Base-by-base conservation (phyloP, 2,797 vertebrate species). In the Anabas testudineus region DNA sequence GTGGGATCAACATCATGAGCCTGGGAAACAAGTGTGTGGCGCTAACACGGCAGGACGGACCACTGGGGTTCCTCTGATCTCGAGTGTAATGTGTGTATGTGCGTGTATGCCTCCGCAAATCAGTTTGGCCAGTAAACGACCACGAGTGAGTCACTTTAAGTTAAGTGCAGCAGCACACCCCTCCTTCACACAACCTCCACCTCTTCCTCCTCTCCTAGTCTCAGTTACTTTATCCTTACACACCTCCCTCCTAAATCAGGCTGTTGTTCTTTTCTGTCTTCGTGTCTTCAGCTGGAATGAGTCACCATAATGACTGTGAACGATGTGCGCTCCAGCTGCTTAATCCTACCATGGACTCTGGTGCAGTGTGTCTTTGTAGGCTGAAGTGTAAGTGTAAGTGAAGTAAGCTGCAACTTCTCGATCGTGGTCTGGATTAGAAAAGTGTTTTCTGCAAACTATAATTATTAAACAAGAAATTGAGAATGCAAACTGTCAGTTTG, bases 161-260 rank as follows among this genome's bases (percentile, higher is more conserved):
- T 52, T 74, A 34, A 74, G 54, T 58, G 30, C 62, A 63, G 49
- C 48, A 65, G 52, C 57, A 47, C 52, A 10, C 39, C 64, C 13
- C 16, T 3, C 21, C 65, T 71, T 67, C 77, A 73, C 53, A 74
- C 81, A 74, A 67, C 71, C 72, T 79, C 60, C 71, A 72, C 74
- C 71, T 72, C 59, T 67, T 65, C 47, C 71, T 75, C 64, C 58
- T 74, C 74, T 81, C 64, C 71, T 83, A 80, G 69, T 82, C 65
- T 67, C 74, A 71, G 64, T 58, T 71, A 83, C 74, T 80, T 75
- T 90, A 83, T 82, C 90, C 85, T 91, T 88, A 87, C 81, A 88
- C 84, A 81, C 81, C 78, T 89, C 87, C 71, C 73, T 80, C 76
- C 64, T 63, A 67, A 68, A 73, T 62, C 56, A 57, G 75, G 84